Base-by-base conservation (phyloP, 2,888 invertebrate genomes). In the Criorhina ranunculi region DNA sequence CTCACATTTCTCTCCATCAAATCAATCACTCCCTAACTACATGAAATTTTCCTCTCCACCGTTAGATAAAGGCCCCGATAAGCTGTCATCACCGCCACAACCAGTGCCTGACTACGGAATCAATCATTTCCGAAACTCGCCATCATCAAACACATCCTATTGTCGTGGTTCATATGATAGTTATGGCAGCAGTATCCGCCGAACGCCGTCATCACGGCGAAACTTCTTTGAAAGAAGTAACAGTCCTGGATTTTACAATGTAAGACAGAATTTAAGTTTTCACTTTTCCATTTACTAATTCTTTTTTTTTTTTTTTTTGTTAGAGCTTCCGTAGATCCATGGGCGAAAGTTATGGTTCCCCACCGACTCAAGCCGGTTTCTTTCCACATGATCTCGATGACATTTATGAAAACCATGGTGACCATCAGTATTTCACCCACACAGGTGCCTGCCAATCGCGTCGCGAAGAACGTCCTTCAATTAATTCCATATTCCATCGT, bases 351-450 rank as follows among this genome's bases (percentile, higher is more conserved):
- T 89, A 88, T 66, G 89, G 89, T 31, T 90, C 90, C 37, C 91
- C 91, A 57, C 91, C 88, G 1, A 87, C 87, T 15, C 88, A 89
- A 11, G 88, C 88, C 51, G 91, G 91, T 1, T 91, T 87, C 83
- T 92, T 92, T 87, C 91, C 92, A 17, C 91, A 92, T 75, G 92
- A 92, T 89, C 90, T 92, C 85, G 91, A 92, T 83, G 92, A 92
- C 76, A 92, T 92, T 35, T 91, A 90, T 82, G 92, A 92, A 83
- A 88, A 89, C 72, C 90, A 91, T 80, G 88, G 87, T 44, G 92
- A 92, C 88, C 91, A 91, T 88, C 91, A 91, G 89, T 92, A 92
- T 89, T 91, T 91, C 62, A 92, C 92, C n/a, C 90, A 91, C 78
- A 91, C 91, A 0, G 92, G 91, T 37, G 88, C 89, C 59, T 89